These are phyloP conservation scores for Porites lobata DNA, from an alignment of 92 coral and sea anemone genomes.

Conservation along the genomic window DNA sequence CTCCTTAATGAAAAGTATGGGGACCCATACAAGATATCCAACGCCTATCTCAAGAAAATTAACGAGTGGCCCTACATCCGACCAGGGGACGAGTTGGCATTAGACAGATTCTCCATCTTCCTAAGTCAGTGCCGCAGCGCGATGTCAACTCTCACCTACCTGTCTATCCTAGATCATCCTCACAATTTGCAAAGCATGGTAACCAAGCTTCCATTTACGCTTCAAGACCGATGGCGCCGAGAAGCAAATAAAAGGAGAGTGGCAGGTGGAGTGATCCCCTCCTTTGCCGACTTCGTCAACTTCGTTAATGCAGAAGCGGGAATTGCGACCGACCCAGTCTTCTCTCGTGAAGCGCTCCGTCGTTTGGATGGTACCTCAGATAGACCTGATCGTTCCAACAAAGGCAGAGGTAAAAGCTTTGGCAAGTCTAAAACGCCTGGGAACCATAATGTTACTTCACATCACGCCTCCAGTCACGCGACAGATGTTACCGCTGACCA, in stretches of 20 bases:
- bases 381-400: slow-evolving; percentile 15
- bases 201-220: slow-evolving; percentile 48
- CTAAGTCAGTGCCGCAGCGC: slow-evolving; percentile 67
- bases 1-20: slow-evolving; percentile 65
- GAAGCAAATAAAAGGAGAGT: slow-evolving; percentile 30
- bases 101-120: slow-evolving; percentile 53
- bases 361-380: slow-evolving; percentile 22
- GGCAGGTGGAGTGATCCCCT: slow-evolving; percentile 16
- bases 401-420: slow-evolving; percentile 19
- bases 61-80: slow-evolving; percentile 52
- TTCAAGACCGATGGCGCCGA: slow-evolving; percentile 66
- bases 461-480: background rate
- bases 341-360: slow-evolving; percentile 61
- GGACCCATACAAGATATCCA: slow-evolving; percentile 55
- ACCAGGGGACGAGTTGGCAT: background rate
- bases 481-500: background rate
- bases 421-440: slow-evolving; percentile 3
- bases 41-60: slow-evolving; percentile 50
- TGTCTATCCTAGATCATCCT: slow-evolving; percentile 64
- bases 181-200: slow-evolving; percentile 68
- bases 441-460: background rate
- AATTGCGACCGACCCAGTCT: slow-evolving; percentile 64
- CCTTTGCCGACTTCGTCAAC: slow-evolving; percentile 35
- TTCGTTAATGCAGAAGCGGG: slow-evolving; percentile 60
- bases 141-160: slow-evolving; percentile 49